Percentiles rank a stretch among this genome's conserved stretches.
Evolutionary conservation across 2,888 invertebrate species (phyloP).

Genomic region (Blomia tropicalis): DNA sequence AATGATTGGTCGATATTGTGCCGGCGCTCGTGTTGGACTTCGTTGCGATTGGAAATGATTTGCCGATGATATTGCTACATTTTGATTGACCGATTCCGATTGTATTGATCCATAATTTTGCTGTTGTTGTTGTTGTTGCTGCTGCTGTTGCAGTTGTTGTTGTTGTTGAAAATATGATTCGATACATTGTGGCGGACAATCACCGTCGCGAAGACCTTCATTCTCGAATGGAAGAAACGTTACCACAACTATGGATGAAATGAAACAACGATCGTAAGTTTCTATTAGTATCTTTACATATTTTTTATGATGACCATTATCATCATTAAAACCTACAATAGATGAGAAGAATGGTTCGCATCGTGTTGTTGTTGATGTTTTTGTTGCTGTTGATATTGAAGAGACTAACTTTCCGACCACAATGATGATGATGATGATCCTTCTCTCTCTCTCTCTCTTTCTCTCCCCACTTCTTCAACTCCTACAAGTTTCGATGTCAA

Average conservation of each 20-base stretch:
- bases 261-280: not conserved
- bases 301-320: too few species aligned
- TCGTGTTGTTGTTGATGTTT: not conserved
- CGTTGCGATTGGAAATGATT: constrained; percentile 1
- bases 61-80: not conserved
- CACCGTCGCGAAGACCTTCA: constrained; percentile 6
- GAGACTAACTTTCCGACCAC: too few species aligned
- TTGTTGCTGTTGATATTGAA: too few species aligned
- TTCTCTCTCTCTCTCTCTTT: too few species aligned
- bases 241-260: constrained; percentile 8
- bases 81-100: not conserved
- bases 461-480: too few species aligned
- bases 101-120: too few species aligned
- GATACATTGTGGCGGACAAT: constrained; percentile 15
- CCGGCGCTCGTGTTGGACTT: not conserved
- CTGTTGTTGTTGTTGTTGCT: too few species aligned
- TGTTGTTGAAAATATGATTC: too few species aligned
- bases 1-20: not conserved
- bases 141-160: not conserved
- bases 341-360: not conserved
- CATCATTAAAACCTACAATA: constrained; percentile 4
- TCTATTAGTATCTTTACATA: too few species aligned
- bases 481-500: too few species aligned
- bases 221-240: not conserved
- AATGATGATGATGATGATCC: too few species aligned